Evolutionary conservation across 92 coral and sea anemone genomes (phyloP).

Genomic region (Bergia sp.): DNA sequence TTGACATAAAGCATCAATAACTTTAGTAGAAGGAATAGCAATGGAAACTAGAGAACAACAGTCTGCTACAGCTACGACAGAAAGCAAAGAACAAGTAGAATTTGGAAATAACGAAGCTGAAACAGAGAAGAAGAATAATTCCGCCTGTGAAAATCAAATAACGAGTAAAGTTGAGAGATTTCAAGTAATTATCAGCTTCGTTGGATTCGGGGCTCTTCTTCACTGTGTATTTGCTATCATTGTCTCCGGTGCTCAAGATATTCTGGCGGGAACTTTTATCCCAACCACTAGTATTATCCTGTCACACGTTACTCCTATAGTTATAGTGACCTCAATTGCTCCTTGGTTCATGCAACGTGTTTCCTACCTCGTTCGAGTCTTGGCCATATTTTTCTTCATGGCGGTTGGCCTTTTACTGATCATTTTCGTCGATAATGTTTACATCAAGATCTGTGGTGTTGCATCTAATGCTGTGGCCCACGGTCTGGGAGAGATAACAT

Average conservation of each 20-base stretch:
- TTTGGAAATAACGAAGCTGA: constrained; percentile 19
- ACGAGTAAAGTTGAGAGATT: constrained; percentile 52
- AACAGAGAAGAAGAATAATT: constrained; percentile 27
- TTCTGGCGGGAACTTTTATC: constrained; percentile 79
- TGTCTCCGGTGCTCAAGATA: constrained; percentile 80
- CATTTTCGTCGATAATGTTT: constrained; percentile 67
- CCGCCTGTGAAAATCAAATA: constrained; percentile 21
- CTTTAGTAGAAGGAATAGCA: too few relatives aligned
- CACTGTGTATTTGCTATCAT: constrained; percentile 68
- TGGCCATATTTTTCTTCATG: constrained; percentile 74
- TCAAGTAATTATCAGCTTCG: constrained; percentile 70
- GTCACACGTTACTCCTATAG: constrained; percentile 84
- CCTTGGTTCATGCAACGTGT: constrained; percentile 88
- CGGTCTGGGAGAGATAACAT: constrained; percentile 82
- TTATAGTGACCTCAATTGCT: constrained; percentile 53
- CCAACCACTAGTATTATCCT: constrained; percentile 78
- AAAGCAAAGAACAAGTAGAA: neutral
- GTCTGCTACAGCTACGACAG: neutral
- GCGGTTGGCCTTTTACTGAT: constrained; percentile 67
- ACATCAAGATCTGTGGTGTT: constrained; percentile 76
- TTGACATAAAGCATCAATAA: too few relatives aligned
- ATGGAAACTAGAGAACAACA: too few relatives aligned
- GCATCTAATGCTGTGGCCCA: constrained; percentile 79
- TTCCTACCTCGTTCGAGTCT: constrained; percentile 70
- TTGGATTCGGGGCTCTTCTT: constrained; percentile 68